Percentiles rank a stretch among this genome's conserved stretches.
Conservation (phyloP, 1,140 invertebrate species). For the Neuroterus valhalla region DNA sequence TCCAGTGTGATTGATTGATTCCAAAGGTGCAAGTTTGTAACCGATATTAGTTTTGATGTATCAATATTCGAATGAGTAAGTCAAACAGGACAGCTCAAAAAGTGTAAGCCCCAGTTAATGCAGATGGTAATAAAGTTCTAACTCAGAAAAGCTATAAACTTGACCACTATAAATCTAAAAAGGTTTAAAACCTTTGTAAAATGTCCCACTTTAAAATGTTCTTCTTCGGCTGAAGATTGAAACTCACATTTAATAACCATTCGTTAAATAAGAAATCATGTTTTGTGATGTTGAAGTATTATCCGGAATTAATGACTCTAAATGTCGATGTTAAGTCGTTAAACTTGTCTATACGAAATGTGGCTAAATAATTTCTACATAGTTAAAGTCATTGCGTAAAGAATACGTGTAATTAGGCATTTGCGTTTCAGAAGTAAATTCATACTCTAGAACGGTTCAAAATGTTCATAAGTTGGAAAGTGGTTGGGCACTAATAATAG, state of each 20-base stretch:
- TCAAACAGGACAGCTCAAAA: not conserved
- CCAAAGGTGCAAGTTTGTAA: not conserved
- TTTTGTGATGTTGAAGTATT: not conserved
- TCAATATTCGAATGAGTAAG: not conserved
- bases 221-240: not conserved
- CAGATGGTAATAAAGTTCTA: slow-evolving; percentile 7
- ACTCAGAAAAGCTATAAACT: slow-evolving; percentile 18
- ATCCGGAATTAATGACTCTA: slow-evolving; percentile 21
- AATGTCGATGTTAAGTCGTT: slow-evolving; percentile 24
- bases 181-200: slow-evolving; percentile 24
- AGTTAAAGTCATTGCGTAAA: slow-evolving; percentile 8
- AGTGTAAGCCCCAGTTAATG: not conserved
- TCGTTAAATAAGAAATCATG: slow-evolving; percentile 29
- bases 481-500: not conserved
- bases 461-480: slow-evolving; percentile 6
- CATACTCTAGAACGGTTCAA: not conserved
- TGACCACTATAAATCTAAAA: slow-evolving; percentile 27
- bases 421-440: not conserved
- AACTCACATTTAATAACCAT: slow-evolving; percentile 14
- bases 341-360: slow-evolving; percentile 13
- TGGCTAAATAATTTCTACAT: slow-evolving; percentile 19
- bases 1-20: not conserved
- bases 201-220: slow-evolving; percentile 19
- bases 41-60: not conserved
- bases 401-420: slow-evolving; percentile 5